Base-by-base conservation (phyloP, 35 echinoderm and acorn worm genomes). In the Heliocidaris erythrogramma region DNA sequence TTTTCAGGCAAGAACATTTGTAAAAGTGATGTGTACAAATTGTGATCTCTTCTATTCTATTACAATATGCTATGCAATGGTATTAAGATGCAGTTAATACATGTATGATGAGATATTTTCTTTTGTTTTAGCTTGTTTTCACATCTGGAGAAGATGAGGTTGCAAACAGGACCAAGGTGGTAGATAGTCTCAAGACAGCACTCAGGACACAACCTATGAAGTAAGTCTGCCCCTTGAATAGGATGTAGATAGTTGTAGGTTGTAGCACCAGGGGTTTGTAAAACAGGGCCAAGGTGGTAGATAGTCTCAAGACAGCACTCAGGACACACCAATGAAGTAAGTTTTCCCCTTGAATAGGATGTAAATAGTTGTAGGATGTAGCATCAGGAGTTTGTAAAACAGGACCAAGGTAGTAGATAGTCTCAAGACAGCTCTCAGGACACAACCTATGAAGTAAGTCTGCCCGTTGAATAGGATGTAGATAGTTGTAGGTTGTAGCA, bases 151-250 rank as follows among this genome's bases (percentile, higher is more conserved):
- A 96, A 47, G 96, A 96, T 16, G 98, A 97, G 69, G 96, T 99
- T 31, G 95, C 94, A 47, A 91, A 94, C 32, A 95, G 98, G 85
- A 97, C 98, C 60, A 99, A 97, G 49, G 47, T 99, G 47, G 96
- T 97, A 48, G 98, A 99, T 48, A 99, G 96, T 95, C 94, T 99
- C n/a, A 99, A 99, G 88, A 97, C 98, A 59, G 98, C 98, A 32
- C 95, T 99, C 0, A 95, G 98, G 87, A 99, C 98, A 78, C 98
- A 99, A 92, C 98, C 98, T 21, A 99, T 99, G 98, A 96, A 96
- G 97, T 99, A 94, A 85, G 94, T 85, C 30, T 30, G 14, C 32
- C 12, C 21, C 47, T 12, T 30, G 27, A 78, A 27, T 78, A 24
- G 65, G 31, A 50, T 31, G 49, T 53, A 47, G 50, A 85, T 48